phyloP scores from a whole-genome alignment of 2,888 invertebrate genomes.

The Phalangium opilio region DNA sequence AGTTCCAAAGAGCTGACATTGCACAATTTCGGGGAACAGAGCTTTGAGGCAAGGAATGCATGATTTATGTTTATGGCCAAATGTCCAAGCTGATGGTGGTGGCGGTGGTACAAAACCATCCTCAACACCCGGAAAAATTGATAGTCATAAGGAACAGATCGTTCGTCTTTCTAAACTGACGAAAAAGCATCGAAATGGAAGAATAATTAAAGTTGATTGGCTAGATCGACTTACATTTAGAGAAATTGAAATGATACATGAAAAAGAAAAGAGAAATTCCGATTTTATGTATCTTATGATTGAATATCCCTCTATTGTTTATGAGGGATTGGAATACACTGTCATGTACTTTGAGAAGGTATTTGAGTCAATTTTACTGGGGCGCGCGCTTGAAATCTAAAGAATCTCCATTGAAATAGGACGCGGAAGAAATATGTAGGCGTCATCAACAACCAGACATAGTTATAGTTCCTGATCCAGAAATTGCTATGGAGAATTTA shows the following conservation, averaged over 20 bases:
- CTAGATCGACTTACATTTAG: slow-evolving; percentile 85
- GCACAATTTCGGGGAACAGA: slow-evolving; percentile 25
- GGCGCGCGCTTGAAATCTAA: slow-evolving; percentile 1
- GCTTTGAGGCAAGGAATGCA: slow-evolving; percentile 47
- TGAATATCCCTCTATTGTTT: slow-evolving; percentile 72
- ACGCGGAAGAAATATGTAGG: slow-evolving; percentile 14
- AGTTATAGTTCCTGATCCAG: slow-evolving; percentile 32
- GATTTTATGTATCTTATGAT: slow-evolving; percentile 88
- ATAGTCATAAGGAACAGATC: slow-evolving; percentile 64
- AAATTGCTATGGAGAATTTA: slow-evolving; percentile 56
- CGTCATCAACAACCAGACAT: slow-evolving; percentile 26
- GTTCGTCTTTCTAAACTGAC: slow-evolving; percentile 73
- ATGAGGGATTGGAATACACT: slow-evolving; percentile 57
- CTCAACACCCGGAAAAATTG: slow-evolving; percentile 64
- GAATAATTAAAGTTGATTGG: slow-evolving; percentile 93
- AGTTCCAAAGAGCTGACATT: too few species aligned
- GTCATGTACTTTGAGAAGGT: slow-evolving; percentile 89
- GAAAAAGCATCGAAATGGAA: slow-evolving; percentile 85
- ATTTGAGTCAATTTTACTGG: background rate
- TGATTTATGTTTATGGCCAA: slow-evolving; percentile 81
- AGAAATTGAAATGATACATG: slow-evolving; percentile 88
- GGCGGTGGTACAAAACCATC: slow-evolving; percentile 35
- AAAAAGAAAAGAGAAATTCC: slow-evolving; percentile 77
- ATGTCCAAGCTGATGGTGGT: slow-evolving; percentile 60
- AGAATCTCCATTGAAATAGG: background rate